A percentile compares a stretch with the other conserved stretches of the same genome.
Evolutionary conservation across 2,888 invertebrate species (phyloP).

Genomic region (Sinhomidia bicolor): DNA sequence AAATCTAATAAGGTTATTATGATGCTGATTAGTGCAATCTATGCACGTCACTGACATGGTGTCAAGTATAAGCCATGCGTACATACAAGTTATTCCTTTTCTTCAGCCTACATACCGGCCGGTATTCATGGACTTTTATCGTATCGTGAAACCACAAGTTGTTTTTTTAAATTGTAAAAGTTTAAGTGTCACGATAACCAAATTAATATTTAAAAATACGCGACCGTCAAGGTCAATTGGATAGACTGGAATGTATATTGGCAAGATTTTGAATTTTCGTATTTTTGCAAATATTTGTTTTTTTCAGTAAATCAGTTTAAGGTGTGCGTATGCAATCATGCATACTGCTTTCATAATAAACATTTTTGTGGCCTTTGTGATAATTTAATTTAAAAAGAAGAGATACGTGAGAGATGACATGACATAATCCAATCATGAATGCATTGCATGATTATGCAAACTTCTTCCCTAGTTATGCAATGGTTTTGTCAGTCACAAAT

Average conservation of each 20-base stretch:
- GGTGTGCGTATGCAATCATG: conserved; percentile 9
- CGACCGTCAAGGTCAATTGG: conserved; percentile 41
- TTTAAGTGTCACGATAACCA: conserved; percentile 48
- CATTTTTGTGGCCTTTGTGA: conserved; percentile 31
- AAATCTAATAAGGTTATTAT: not conserved
- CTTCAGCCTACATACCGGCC: conserved; percentile 14
- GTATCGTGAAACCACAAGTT: conserved; percentile 3
- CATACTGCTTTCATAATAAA: not conserved
- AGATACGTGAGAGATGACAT: not conserved
- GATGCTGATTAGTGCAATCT: conserved; percentile 35
- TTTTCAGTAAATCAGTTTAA: too few species aligned
- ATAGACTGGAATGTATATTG: not conserved
- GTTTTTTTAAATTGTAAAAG: conserved; percentile 56
- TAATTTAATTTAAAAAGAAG: not conserved
- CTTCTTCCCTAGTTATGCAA: conserved; percentile 41
- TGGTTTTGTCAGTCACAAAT: not conserved
- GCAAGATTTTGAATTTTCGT: not conserved
- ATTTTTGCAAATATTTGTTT: not conserved
- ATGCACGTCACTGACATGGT: too few species aligned
- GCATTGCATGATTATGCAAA: conserved; percentile 60
- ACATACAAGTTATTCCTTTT: not conserved
- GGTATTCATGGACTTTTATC: conserved; percentile 34
- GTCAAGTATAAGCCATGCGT: conserved; percentile 30
- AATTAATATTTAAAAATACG: conserved; percentile 38
- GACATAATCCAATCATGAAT: conserved; percentile 55